Percentiles rank a stretch among this genome's conserved stretches.
phyloP scores from a whole-genome alignment of 1,140 invertebrate species.

The Trachymyrmex septentrionalis region DNA sequence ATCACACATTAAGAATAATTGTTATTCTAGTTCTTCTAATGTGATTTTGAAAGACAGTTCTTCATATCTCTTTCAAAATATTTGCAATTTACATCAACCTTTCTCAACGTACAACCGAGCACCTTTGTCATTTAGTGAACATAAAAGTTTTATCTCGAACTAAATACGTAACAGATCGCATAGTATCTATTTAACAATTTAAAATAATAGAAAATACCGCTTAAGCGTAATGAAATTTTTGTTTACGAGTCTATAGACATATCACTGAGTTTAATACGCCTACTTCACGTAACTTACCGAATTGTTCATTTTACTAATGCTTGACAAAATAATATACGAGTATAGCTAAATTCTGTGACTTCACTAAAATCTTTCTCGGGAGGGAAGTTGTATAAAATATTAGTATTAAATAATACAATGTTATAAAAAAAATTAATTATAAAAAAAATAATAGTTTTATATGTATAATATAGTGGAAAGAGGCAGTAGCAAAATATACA shows the following conservation, averaged over 20 bases:
- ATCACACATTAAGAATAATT: constrained; percentile 2
- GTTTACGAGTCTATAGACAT: not conserved
- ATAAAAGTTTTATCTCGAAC: not conserved
- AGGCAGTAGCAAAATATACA: constrained; percentile 39
- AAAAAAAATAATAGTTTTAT: constrained; percentile 50
- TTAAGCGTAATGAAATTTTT: constrained; percentile 27
- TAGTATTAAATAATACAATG: constrained; percentile 51
- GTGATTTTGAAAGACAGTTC: constrained; percentile 4
- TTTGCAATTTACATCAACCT: constrained; percentile 20
- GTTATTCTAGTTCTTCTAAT: not conserved
- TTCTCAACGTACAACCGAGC: not conserved
- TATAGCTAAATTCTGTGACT: not conserved
- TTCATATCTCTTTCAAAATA: not conserved
- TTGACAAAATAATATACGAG: constrained; percentile 18
- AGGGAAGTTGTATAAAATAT: constrained; percentile 18
- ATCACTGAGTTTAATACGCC: not conserved
- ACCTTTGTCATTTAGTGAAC: constrained; percentile 8
- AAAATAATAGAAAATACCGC: not conserved
- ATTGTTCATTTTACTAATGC: constrained; percentile 33
- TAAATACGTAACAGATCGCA: not conserved
- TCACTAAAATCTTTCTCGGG: constrained; percentile 3
- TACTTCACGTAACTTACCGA: constrained; percentile 3
- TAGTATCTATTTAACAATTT: constrained; percentile 8
- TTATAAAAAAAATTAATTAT: not conserved
- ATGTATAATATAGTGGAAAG: constrained; percentile 36